A percentile compares a stretch with the other conserved stretches of the same genome.
phyloP scores from a whole-genome alignment of 2,888 invertebrate species.

The Apoderus coryli region DNA sequence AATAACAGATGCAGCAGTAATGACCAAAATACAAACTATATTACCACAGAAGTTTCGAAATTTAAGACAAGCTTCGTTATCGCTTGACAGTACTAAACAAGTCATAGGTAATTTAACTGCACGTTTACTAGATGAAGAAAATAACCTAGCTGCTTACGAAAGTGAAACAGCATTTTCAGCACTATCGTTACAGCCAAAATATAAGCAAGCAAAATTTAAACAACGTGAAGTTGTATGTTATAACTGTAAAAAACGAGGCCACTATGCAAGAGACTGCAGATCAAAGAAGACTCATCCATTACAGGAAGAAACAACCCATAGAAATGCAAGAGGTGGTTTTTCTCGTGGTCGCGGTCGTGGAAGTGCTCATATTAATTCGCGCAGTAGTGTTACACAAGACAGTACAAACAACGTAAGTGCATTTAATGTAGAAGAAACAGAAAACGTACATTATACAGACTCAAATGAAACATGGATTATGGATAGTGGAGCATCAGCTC shows the following conservation, averaged over 20 bases:
- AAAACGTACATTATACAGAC: conserved; percentile 1
- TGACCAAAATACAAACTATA: conserved; percentile 17
- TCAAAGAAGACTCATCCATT: no score
- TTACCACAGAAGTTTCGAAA: conserved; percentile 12
- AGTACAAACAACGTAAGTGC: background rate
- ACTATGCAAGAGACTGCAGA: background rate
- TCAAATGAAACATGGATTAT: no score
- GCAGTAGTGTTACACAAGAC: no score
- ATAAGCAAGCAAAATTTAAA: no score
- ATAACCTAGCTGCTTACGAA: conserved; percentile 10
- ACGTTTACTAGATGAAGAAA: conserved; percentile 17
- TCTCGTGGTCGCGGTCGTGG: no score
- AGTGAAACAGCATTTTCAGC: conserved; percentile 10
- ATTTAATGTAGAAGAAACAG: background rate
- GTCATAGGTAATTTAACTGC: conserved; percentile 15
- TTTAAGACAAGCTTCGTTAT: conserved; percentile 19
- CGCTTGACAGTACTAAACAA: conserved; percentile 15
- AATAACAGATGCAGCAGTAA: conserved; percentile 16
- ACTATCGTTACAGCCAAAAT: background rate
- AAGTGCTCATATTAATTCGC: no score
- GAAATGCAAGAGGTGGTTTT: no score
- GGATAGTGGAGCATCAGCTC: no score
- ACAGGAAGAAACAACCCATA: no score
- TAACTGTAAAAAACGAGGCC: background rate
- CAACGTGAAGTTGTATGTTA: no score